These are phyloP conservation scores for Platycnemis pennipes DNA, from an alignment of 2,888 invertebrate genomes.

Conservation along the genomic window DNA sequence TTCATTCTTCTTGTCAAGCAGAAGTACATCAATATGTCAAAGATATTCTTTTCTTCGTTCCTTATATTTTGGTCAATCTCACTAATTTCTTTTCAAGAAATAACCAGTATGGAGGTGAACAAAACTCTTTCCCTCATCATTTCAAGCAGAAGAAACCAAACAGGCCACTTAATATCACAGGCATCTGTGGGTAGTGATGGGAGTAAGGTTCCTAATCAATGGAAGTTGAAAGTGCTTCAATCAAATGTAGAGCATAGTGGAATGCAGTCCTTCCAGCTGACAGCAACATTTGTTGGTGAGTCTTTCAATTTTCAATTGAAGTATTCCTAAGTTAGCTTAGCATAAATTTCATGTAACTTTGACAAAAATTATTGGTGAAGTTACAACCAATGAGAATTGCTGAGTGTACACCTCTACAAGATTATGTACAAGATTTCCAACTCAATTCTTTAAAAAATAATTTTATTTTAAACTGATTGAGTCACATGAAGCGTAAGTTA, in stretches of 20 bases:
- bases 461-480: no score
- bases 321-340: no score
- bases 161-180: conserved; percentile 15
- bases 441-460: no score
- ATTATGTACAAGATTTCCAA: no score
- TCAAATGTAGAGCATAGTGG: neutral
- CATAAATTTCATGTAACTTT: no score
- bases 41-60: neutral
- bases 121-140: neutral
- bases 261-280: conserved; percentile 21
- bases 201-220: neutral
- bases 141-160: conserved; percentile 32
- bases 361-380: no score
- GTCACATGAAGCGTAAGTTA: no score
- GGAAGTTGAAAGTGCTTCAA: conserved; percentile 34
- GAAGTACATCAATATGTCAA: neutral
- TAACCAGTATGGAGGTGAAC: neutral
- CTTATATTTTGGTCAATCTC: neutral
- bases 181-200: neutral
- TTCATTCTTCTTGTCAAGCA: neutral
- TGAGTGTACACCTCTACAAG: no score
- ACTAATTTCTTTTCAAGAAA: neutral
- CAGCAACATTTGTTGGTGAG: conserved; percentile 11
- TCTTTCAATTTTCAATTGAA: no score
- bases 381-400: no score